Conservation (phyloP, 2,797 vertebrate species). For the Graptemys geographica region DNA sequence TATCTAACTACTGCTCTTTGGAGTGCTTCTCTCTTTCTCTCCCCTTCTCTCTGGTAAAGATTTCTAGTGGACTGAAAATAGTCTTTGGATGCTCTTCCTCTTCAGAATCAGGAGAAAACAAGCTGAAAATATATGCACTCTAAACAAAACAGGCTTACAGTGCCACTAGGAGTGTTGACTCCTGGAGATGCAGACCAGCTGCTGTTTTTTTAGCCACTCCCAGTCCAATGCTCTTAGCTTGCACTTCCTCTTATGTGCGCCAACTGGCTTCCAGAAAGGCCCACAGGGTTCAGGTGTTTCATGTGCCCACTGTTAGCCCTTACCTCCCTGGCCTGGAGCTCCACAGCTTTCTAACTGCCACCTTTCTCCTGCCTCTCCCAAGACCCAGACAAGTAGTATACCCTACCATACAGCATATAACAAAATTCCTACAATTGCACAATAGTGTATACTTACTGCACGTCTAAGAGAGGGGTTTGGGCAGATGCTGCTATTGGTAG, state of each 20-base stretch:
- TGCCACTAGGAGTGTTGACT: not conserved
- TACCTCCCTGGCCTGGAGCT: not conserved
- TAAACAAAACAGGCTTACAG: not conserved
- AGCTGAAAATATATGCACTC: not conserved
- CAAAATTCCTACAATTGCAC: not conserved
- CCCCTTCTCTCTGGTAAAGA: not conserved
- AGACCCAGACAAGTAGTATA: not conserved
- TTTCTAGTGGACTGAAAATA: not conserved
- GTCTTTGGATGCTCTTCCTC: not conserved
- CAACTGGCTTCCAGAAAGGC: not conserved
- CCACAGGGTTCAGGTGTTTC: not conserved
- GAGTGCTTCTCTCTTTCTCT: not conserved
- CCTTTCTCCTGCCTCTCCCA: not conserved
- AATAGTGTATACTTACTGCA: not conserved
- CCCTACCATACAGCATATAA: not conserved
- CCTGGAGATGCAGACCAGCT: not conserved
- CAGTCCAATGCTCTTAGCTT: not conserved
- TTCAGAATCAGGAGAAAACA: not conserved
- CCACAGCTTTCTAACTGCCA: not conserved
- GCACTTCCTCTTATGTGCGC: not conserved
- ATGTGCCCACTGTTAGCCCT: not conserved
- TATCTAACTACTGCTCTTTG: not conserved
- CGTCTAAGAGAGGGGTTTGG: not conserved
- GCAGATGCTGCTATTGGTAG: not conserved
- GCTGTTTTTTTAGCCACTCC: not conserved